These are phyloP conservation scores for Oppia nitens DNA, from an alignment of 1,140 invertebrate genomes.

Conservation along the genomic window DNA sequence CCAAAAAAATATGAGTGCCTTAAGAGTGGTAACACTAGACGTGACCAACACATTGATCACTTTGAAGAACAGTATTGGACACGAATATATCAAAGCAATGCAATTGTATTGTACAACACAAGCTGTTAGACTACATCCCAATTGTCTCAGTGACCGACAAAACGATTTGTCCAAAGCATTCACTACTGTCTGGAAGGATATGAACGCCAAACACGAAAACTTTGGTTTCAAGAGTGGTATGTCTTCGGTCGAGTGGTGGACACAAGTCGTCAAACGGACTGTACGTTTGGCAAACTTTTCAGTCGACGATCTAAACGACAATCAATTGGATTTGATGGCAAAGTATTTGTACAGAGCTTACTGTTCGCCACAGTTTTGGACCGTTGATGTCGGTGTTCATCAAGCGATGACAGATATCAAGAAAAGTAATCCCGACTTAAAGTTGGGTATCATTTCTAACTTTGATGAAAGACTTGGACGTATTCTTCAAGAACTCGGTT, in stretches of 20 bases:
- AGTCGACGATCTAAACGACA: conserved; percentile 20
- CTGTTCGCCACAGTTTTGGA: conserved; percentile 49
- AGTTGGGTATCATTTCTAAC: conserved; percentile 61
- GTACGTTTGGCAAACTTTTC: conserved; percentile 32
- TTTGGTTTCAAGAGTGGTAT: conserved; percentile 49
- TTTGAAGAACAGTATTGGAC: conserved; percentile 45
- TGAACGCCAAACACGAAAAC: conserved; percentile 53
- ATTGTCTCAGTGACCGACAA: conserved; percentile 31
- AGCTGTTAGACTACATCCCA: too few relatives aligned
- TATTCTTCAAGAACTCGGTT: conserved; percentile 42
- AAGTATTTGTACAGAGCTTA: conserved; percentile 42
- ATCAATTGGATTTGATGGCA: conserved; percentile 37
- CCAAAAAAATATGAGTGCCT: too few relatives aligned
- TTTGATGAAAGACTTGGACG: conserved; percentile 58
- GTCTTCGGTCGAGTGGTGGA: conserved; percentile 67
- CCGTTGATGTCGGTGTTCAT: conserved; percentile 41
- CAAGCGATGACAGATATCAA: conserved; percentile 42
- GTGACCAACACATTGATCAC: conserved; percentile 64
- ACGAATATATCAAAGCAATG: conserved; percentile 52
- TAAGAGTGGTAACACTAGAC: conserved; percentile 52
- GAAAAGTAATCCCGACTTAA: conserved; percentile 18
- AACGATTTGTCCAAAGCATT: conserved; percentile 43
- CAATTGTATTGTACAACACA: conserved; percentile 41
- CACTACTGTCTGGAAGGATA: conserved; percentile 39
- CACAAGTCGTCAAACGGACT: conserved; percentile 41